A percentile compares a stretch with the other conserved stretches of the same genome.
Evolutionary conservation across 2,113 vertebrate species (phyloP).

Genomic region (Oncorhynchus nerka): DNA sequence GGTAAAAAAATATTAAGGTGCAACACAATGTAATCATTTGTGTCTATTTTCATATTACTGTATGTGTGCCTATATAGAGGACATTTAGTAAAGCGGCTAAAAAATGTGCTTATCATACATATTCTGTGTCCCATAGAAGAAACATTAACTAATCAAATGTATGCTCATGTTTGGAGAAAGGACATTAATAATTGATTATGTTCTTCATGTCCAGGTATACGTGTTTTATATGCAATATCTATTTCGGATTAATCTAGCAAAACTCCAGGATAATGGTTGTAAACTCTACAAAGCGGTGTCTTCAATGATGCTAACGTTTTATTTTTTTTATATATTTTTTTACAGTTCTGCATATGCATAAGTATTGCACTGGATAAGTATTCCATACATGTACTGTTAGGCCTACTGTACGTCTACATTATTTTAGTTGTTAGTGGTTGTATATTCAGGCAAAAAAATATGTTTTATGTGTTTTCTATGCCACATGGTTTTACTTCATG

Average conservation of each 20-base stretch:
- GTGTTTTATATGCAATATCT: constrained; percentile 22
- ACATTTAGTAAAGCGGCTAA: too few species aligned
- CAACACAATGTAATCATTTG: background rate
- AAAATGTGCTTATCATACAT: too few species aligned
- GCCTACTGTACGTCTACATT: too few species aligned
- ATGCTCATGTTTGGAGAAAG: background rate
- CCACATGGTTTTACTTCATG: too few species aligned
- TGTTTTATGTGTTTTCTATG: too few species aligned
- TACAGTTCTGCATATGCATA: background rate
- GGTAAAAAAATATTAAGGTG: constrained; percentile 5
- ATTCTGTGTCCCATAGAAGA: too few species aligned
- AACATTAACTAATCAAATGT: background rate
- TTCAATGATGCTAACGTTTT: background rate
- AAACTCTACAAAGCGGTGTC: background rate
- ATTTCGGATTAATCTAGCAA: constrained; percentile 24
- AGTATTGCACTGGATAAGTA: background rate
- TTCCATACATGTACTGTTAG: too few species aligned
- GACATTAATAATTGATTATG: background rate
- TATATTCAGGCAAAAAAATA: too few species aligned
- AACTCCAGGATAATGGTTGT: background rate
- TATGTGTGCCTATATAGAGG: background rate
- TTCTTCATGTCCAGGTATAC: background rate
- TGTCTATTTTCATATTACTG: background rate
- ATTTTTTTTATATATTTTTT: background rate
- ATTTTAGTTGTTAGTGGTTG: too few species aligned